Base-by-base conservation (phyloP, 2,888 invertebrate genomes). In the Pedicia rivosa region DNA sequence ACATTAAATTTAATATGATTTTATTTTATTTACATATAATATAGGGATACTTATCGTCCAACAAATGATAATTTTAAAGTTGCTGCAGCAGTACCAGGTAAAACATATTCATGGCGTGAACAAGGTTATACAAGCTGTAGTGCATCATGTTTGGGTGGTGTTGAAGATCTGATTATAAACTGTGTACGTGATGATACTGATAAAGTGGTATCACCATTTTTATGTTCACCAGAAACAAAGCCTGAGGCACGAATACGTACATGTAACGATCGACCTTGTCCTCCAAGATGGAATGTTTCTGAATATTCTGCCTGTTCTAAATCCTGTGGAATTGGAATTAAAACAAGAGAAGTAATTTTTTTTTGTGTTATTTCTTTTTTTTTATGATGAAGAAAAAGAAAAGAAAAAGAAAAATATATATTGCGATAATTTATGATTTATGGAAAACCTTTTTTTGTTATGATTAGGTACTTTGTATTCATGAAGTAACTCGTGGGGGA, bases 191-290 rank as follows among this genome's bases (percentile, higher is more conserved):
- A 87, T 48, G 83, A 83, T 52, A 87, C 82, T 40, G 78, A 81
- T 8, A 79, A 83, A 50, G 80, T 86, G 3, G 87, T 90, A 0
- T 84, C 82, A 5, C 87, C 87, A 0, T 81, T 82, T 53, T 70
- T 88, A 55, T 94, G 94, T 50, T 77, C 84, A 22, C 77, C 81
- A 1, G 78, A 84, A 47, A 78, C 82, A 1, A 83, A 87, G 53
- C 92, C 92, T 0, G 88, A 91, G 56, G 82, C 84, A 34, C 67
- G 88, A 42, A 83, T 87, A 22, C 67, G 84, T 50, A 83, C 86
- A 0, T 92, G 92, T 64, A 97, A 97, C 55, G 92, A 92, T 51
- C 80, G 87, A 42, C 87, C 94, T 0, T 97, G 97, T 54, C 92
- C 92, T 2, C 92, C 94, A 1, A 72, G 88, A 48, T 91, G 91